Percentiles rank a stretch among this genome's conserved stretches.
These are phyloP conservation scores for Dermolepida albohirtum DNA, from an alignment of 2,888 invertebrate genomes.

Conservation along the genomic window DNA sequence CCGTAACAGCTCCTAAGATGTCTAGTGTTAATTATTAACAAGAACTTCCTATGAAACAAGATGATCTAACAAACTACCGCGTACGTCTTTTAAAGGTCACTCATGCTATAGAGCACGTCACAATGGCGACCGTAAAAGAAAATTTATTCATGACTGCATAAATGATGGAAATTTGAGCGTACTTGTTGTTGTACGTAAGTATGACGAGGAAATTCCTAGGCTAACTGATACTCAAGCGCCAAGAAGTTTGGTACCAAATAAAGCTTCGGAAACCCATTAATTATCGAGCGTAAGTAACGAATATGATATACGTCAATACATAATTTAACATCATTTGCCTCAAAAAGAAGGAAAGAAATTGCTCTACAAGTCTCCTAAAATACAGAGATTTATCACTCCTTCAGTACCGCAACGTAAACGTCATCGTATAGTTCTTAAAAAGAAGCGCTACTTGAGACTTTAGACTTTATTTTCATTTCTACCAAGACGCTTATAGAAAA, in stretches of 20 bases:
- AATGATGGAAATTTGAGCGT: constrained; percentile 98
- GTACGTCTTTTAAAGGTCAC: constrained; percentile 95
- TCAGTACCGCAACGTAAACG: constrained; percentile 89
- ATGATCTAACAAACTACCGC: constrained; percentile 95
- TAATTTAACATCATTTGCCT: constrained; percentile 92
- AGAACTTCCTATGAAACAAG: constrained; percentile 99
- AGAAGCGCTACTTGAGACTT: constrained; percentile 83
- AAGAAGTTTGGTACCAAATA: constrained; percentile 95
- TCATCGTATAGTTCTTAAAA: constrained; percentile 88
- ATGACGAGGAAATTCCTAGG: constrained; percentile 93
- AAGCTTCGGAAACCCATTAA: constrained; percentile 96
- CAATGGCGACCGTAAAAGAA: constrained; percentile 96
- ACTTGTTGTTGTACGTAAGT: constrained; percentile 96
- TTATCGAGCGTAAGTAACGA: constrained; percentile 96
- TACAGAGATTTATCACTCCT: constrained; percentile 95
- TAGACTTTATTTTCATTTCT: too few species aligned
- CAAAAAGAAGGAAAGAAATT: constrained; percentile 84
- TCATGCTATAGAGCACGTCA: constrained; percentile 96
- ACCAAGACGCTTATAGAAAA: too few species aligned
- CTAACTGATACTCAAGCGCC: constrained; percentile 95
- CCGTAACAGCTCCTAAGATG: too few species aligned
- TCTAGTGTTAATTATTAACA: constrained; percentile 99
- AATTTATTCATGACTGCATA: constrained; percentile 99
- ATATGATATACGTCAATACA: constrained; percentile 97
- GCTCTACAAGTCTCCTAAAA: constrained; percentile 89